A percentile compares a stretch with the other conserved stretches of the same genome.
These are phyloP conservation scores for Parthenolecanium corni DNA, from an alignment of 2,888 invertebrate genomes.

Conservation along the genomic window DNA sequence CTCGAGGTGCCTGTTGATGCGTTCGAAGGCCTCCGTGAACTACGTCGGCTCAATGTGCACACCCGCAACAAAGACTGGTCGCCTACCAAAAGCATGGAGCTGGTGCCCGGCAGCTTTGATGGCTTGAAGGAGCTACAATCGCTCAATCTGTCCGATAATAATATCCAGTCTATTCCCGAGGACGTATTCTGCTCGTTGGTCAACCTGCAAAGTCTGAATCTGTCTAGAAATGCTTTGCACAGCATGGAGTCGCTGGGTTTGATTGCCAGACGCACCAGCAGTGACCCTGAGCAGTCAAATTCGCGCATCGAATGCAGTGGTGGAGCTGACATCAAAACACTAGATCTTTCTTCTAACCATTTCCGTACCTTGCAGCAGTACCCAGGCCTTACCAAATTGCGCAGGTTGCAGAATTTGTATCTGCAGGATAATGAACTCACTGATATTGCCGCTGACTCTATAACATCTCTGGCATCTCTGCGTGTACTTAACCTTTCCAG, in stretches of 20 bases:
- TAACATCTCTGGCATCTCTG: slow-evolving; percentile 65
- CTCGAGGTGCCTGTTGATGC: slow-evolving; percentile 61
- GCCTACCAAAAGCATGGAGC: slow-evolving; percentile 55
- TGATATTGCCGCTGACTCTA: slow-evolving; percentile 64
- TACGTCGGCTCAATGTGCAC: slow-evolving; percentile 64
- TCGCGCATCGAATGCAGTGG: slow-evolving; percentile 46
- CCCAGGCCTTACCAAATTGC: slow-evolving; percentile 55
- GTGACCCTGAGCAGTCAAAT: slow-evolving; percentile 41
- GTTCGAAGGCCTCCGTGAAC: slow-evolving; percentile 65
- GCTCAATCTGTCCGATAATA: slow-evolving; percentile 71
- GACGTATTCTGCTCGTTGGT: slow-evolving; percentile 66
- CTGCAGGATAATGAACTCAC: slow-evolving; percentile 73
- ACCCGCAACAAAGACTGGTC: slow-evolving; percentile 72
- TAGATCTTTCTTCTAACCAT: slow-evolving; percentile 73
- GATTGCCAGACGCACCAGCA: slow-evolving; percentile 52
- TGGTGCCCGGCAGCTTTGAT: slow-evolving; percentile 57
- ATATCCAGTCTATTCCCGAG: slow-evolving; percentile 66
- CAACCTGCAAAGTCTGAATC: slow-evolving; percentile 68
- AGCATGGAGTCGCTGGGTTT: slow-evolving; percentile 67
- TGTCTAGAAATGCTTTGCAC: slow-evolving; percentile 71
- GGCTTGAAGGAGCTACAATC: slow-evolving; percentile 68
- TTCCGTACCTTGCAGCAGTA: slow-evolving; percentile 59
- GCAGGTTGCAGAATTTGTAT: slow-evolving; percentile 65
- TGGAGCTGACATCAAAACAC: slow-evolving; percentile 56
- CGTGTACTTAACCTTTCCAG: slow-evolving; percentile 74